These are phyloP conservation scores for Sternotherus odoratus DNA, from an alignment of 2,797 vertebrate species.

Conservation along the genomic window DNA sequence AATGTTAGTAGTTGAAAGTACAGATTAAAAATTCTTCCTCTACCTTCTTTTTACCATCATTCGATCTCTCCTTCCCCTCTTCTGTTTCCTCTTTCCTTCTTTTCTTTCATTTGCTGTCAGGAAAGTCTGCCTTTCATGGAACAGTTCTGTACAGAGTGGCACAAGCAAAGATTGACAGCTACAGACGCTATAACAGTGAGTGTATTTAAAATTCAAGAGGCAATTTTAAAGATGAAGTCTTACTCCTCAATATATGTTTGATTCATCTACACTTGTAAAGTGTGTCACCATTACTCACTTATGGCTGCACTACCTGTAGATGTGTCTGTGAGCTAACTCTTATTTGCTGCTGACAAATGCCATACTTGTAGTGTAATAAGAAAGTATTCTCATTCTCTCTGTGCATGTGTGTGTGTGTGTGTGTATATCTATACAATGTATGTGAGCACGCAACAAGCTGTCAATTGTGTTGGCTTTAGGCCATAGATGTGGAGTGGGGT, in stretches of 20 bases:
- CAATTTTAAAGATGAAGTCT: constrained; percentile 72
- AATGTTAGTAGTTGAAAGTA: constrained; percentile 71
- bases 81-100: constrained; percentile 72
- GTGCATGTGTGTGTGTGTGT: constrained; percentile 65
- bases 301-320: constrained; percentile 62
- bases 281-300: constrained; percentile 68
- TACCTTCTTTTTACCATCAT: constrained; percentile 82
- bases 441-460: neutral
- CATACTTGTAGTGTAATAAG: constrained; percentile 59
- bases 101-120: constrained; percentile 84
- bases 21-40: constrained; percentile 83
- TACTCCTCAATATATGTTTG: constrained; percentile 73
- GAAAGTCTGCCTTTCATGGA: constrained; percentile 87
- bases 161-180: constrained; percentile 85
- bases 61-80: constrained; percentile 72
- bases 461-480: neutral
- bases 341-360: constrained; percentile 73
- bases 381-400: constrained; percentile 29
- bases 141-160: constrained; percentile 85
- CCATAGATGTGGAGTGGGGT: neutral
- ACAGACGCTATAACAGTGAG: constrained; percentile 89
- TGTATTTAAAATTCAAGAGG: constrained; percentile 77
- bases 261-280: constrained; percentile 65
- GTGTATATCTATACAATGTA: neutral
- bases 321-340: constrained; percentile 67